Base-by-base conservation (phyloP, 2,888 invertebrate species). In the Corythucha ciliata region DNA sequence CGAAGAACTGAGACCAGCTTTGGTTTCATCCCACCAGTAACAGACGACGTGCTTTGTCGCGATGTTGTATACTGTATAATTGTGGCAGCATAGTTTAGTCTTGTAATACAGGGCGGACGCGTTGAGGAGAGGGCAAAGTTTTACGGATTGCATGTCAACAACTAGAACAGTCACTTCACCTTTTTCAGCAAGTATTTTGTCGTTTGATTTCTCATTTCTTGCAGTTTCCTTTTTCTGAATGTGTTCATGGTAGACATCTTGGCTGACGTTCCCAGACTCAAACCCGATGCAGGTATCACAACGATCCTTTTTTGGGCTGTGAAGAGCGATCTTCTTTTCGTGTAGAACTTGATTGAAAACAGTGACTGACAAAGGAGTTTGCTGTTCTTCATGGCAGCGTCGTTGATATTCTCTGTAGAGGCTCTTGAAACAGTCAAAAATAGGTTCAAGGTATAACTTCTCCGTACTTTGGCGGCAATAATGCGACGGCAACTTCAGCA, bases 11-110 rank as follows among this genome's bases (percentile, higher is more conserved):
- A 52, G 29, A 21, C n/a, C 8, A 18, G 22, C 4, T 22, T 47
- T n/a, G 4, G 48, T 22, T 33, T 52, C 52, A 18, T 52, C 52
- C 40, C 47, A 52, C 52, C 52, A 52, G 26, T 52, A 52, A 12
- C 6, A 7, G n/a, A 39, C 5, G 10, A 29, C 39, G 20, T 52
- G 48, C 7, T 34, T 26, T 12, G 46, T 48, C 4, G 37, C 22
- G 29, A 52, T 6, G 26, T 52, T 48, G 20, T 47, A 52, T 20
- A 52, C 32, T 3, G 40, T 52, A 20, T 26, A 48, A 27, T 48
- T 48, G 34, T 52, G 48, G 2, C 25, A 14, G 16, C 40, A 21
- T 12, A 52, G 32, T 18, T 48, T 48, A 7, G 39, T n/a, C 16
- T 48, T 48, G 32, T 21, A 48, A 18, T 41, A 48, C 4, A 41